Percentiles rank a stretch among this genome's conserved stretches.
Conservation (phyloP, 2,888 invertebrate species). For the Pandemis corylana region DNA sequence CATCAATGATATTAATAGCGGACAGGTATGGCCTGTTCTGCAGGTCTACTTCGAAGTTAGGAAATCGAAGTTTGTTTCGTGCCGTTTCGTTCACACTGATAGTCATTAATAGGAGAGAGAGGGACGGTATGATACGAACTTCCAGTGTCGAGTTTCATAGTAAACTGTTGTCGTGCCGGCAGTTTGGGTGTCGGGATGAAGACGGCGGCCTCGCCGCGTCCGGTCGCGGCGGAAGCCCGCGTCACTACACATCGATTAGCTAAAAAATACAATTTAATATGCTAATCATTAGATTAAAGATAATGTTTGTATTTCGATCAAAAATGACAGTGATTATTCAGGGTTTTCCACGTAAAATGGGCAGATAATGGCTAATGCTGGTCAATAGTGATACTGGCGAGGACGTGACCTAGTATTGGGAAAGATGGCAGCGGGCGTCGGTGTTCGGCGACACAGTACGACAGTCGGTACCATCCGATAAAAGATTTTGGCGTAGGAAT, state of each 20-base stretch:
- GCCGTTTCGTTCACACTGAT: too few relatives aligned
- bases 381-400: neutral
- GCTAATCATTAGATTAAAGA: constrained; percentile 45
- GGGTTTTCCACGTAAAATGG: constrained; percentile 20
- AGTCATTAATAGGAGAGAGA: too few relatives aligned
- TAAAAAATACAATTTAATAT: constrained; percentile 41
- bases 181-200: constrained; percentile 43
- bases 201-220: constrained; percentile 69
- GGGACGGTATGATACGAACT: too few relatives aligned
- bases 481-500: too few relatives aligned
- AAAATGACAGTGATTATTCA: constrained; percentile 16
- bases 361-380: neutral
- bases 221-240: constrained; percentile 72
- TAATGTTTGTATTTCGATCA: constrained; percentile 34
- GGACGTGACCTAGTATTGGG: neutral
- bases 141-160: too few relatives aligned
- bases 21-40: constrained; percentile 25
- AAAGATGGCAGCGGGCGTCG: neutral
- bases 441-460: too few relatives aligned
- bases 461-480: too few relatives aligned
- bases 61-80: too few relatives aligned
- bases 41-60: too few relatives aligned
- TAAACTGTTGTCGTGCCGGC: constrained; percentile 12
- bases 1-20: constrained; percentile 30
- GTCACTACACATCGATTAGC: constrained; percentile 32